A percentile compares a stretch with the other conserved stretches of the same genome.
phyloP scores from a whole-genome alignment of 2,797 vertebrate genomes.

The Sebastolobus alascanus region DNA sequence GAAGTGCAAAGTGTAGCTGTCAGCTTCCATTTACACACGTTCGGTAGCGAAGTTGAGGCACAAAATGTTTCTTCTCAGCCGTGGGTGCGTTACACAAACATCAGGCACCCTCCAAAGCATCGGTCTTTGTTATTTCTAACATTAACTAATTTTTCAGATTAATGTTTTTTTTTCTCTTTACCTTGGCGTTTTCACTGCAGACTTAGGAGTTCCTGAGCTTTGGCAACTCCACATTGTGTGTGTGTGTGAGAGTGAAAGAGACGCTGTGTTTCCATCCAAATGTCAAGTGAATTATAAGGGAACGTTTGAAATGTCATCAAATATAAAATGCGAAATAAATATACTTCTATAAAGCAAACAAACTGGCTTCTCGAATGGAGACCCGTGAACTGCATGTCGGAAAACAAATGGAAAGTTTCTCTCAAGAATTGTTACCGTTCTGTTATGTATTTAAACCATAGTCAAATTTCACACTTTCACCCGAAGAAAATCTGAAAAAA shows the following conservation, averaged over 20 bases:
- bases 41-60: slow-evolving; percentile 50
- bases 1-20: slow-evolving; percentile 74
- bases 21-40: slow-evolving; percentile 65
- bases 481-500: background rate
- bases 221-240: slow-evolving; percentile 1
- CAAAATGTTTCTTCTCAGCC: slow-evolving; percentile 9
- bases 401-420: slow-evolving; percentile 18
- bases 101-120: slow-evolving; percentile 26
- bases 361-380: slow-evolving; percentile 11
- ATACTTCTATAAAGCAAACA: slow-evolving; percentile 20
- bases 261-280: slow-evolving; percentile 44
- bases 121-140: slow-evolving; percentile 64
- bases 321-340: slow-evolving; percentile 42
- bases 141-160: slow-evolving; percentile 67
- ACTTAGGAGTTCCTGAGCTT: slow-evolving; percentile 27
- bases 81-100: slow-evolving; percentile 55
- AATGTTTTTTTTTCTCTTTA: slow-evolving; percentile 59
- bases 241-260: slow-evolving; percentile 26
- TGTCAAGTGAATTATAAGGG: slow-evolving; percentile 39
- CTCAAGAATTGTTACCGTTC: background rate
- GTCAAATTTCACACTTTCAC: slow-evolving; percentile 7
- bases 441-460: slow-evolving; percentile 1
- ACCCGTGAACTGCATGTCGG: background rate
- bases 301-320: slow-evolving; percentile 47
- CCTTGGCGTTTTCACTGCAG: slow-evolving; percentile 45